Evolutionary conservation across 2,797 vertebrate species (phyloP), one percentile per base, ranked within the genome.

Genomic region (Crossoptilon crossoptilon): DNA sequence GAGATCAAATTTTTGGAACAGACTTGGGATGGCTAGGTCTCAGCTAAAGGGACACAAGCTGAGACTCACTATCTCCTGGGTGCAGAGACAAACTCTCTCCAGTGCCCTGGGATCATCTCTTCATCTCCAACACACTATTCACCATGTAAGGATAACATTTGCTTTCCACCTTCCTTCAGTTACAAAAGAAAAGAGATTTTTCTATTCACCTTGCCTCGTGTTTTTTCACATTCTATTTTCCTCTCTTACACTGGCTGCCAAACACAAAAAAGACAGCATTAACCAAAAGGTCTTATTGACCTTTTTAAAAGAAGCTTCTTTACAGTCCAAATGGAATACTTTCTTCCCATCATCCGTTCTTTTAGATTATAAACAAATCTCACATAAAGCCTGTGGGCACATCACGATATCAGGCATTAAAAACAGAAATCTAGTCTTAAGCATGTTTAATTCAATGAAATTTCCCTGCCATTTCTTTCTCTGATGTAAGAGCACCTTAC

Each of bases 1-100:
- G 68, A 93, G 77, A 92, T 66, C 43, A 90, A 23, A 77, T 60
- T 76, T 87, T 93, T 95, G 76, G 91, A 92, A 84, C 15, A 44
- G 37, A 46, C 58, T 79, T 70, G 48, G 68, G 51, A 76, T 64
- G 53, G 93, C 91, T 92, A 81, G 41, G 39, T 87, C 49, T 79
- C 60, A 91, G 48, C 51, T 91, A 68, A 76, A 78, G 58, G 67
- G 41, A 81, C 39, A 80, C 22, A 90, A 82, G 43, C 83, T 59
- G 48, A 88, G 15, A 14, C 31, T 82, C 53, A 7, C 49, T 91
- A 58, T 87, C 80, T 91, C 77, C 33, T 1, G 6, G 7, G 31
- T 64, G 24, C 79, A 96, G 85, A 39, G 24, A 91, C 29, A 4
- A 79, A 4, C 22, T 71, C 39, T 80, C 85, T 11, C 16, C 29